These are phyloP conservation scores for Narcine bancroftii DNA, from an alignment of 2,113 vertebrate genomes.

Conservation along the genomic window DNA sequence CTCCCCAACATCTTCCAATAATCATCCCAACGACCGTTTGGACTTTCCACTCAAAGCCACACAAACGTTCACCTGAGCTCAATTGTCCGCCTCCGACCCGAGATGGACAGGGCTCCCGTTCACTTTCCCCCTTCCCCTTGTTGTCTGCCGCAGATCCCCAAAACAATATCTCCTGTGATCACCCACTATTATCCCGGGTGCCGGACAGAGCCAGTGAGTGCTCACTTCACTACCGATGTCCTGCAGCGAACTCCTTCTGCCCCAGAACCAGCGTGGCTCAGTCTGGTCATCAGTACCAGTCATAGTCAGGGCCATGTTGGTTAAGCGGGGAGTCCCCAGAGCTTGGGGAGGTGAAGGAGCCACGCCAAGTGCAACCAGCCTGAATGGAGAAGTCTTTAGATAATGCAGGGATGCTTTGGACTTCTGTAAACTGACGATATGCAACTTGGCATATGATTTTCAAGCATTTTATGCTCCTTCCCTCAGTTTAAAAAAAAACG, in stretches of 20 bases:
- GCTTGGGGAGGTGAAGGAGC: too few relatives aligned
- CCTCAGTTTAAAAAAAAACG: not conserved
- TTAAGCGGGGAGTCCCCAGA: too few relatives aligned
- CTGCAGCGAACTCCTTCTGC: not conserved
- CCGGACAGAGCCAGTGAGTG: not conserved
- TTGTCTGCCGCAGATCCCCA: not conserved
- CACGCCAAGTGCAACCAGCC: too few relatives aligned
- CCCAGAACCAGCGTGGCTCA: not conserved
- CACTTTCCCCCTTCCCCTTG: not conserved
- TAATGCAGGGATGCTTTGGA: not conserved
- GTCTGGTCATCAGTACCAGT: not conserved
- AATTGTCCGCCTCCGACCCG: not conserved
- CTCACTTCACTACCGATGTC: slow-evolving; percentile 1
- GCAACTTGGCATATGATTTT: not conserved
- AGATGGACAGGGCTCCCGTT: not conserved
- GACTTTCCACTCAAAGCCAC: not conserved
- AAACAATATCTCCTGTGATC: slow-evolving; percentile 8
- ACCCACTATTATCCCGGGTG: not conserved
- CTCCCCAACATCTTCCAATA: not conserved
- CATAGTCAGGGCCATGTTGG: too few relatives aligned
- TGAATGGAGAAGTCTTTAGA: not conserved
- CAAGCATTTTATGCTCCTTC: not conserved
- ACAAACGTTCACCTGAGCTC: not conserved
- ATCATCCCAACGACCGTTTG: not conserved
- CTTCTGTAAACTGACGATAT: not conserved